Percentiles rank a stretch among this genome's conserved stretches.
Conservation (phyloP, 2,888 invertebrate species). For the Acronicta aceris region DNA sequence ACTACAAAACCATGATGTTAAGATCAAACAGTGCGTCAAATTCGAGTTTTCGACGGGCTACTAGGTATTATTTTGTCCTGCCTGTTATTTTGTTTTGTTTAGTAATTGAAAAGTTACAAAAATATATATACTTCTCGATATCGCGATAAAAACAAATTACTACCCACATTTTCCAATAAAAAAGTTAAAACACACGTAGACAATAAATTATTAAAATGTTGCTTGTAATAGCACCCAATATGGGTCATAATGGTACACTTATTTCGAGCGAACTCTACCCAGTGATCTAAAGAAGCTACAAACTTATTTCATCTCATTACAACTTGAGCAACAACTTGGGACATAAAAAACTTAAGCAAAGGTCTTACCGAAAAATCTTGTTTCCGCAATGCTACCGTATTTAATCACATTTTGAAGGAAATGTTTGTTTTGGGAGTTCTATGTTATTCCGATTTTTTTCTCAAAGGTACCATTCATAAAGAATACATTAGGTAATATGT, state of each 20-base stretch:
- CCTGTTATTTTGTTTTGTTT: too few relatives aligned
- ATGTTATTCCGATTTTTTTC: neutral
- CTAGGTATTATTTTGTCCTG: conserved; percentile 3
- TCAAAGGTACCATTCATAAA: too few relatives aligned
- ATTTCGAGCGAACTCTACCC: conserved; percentile 20
- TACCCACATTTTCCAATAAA: conserved; percentile 17
- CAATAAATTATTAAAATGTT: conserved; percentile 36
- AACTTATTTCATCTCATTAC: conserved; percentile 58
- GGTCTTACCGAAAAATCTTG: conserved; percentile 24
- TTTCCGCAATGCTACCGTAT: conserved; percentile 18
- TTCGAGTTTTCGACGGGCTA: conserved; percentile 7
- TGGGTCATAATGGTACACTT: conserved; percentile 41
- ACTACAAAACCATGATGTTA: conserved; percentile 25
- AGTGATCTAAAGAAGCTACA: conserved; percentile 29
- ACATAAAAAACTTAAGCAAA: conserved; percentile 37
- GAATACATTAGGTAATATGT: too few relatives aligned
- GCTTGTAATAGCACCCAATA: conserved; percentile 29
- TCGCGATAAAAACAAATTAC: neutral
- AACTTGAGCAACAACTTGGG: conserved; percentile 21
- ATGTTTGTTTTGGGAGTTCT: conserved; percentile 22
- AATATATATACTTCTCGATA: too few relatives aligned
- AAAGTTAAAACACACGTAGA: conserved; percentile 23
- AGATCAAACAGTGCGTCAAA: conserved; percentile 29
- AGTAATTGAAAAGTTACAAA: too few relatives aligned
- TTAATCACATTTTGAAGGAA: conserved; percentile 35